Evolutionary conservation across 2,888 invertebrate genomes (phyloP), one percentile per base, ranked within the genome.

Genomic region (Gortyna flavago): DNA sequence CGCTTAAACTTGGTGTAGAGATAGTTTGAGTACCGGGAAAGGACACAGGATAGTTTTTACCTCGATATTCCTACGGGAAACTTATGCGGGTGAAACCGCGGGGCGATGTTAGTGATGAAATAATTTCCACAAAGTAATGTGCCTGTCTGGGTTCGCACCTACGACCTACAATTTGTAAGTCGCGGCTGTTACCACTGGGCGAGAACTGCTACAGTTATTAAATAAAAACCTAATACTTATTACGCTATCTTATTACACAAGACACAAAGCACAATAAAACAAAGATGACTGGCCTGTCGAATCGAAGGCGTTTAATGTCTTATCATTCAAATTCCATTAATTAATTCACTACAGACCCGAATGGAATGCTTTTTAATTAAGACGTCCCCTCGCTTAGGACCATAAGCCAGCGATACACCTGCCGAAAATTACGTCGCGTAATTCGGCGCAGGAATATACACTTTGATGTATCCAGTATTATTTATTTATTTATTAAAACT

Each of bases 281-380:
- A 67, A 69, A 62, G 57, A 25, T 77, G 64, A 41, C 77, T 41
- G 35, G 59, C 44, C 21, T 32, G 25, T 59, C 38, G 13, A 67
- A 48, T 38, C 57, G 35, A 41, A 54, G 59, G 57, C 70, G 29
- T 78, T 71, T 35, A 67, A 83, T 80, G 62, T 71, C 29, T 54
- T 67, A 71, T 80, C 78, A 84, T 81, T 79, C 48, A 83, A 81
- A 68, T 81, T 83, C 57, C 29, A 69, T 64, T 64, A 84, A 81
- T 83, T 71, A 71, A 81, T 81, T 64, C 62, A 68, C 48, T 51
- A 64, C 21, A 51, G 67, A 59, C 35, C 67, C 29, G 35, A 71
- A 83, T 51, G 57, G 78, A 79, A 84, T 71, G 79, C 57, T 71
- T 79, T 83, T 67, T 79, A 81, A 84, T 83, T 59, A 61, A 65